Percentiles rank a stretch among this genome's conserved stretches.
phyloP scores from a whole-genome alignment of 64 coral and sea anemone genomes.

The Astreopora myriophthalma region DNA sequence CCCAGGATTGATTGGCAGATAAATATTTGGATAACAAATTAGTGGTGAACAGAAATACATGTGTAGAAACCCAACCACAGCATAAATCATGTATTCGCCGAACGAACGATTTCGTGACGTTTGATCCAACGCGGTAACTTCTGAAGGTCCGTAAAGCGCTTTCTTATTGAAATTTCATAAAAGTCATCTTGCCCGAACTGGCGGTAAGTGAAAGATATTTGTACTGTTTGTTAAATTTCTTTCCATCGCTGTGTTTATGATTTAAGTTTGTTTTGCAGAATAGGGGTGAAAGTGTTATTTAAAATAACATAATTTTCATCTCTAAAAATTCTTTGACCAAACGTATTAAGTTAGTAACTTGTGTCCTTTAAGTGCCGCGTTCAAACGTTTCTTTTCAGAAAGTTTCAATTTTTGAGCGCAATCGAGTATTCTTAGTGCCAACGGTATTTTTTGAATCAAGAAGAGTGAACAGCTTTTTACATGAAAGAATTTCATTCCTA shows the following conservation, averaged over 20 bases:
- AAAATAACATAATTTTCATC: constrained; percentile 7
- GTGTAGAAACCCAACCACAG: background rate
- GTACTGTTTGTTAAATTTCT: constrained; percentile 29
- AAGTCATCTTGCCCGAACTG: constrained; percentile 7
- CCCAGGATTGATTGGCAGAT: constrained; percentile 15
- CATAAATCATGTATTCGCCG: constrained; percentile 2
- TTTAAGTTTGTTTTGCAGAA: background rate
- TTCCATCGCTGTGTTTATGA: background rate
- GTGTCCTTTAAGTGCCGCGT: background rate
- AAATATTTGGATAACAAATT: constrained; percentile 49
- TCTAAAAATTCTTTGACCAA: too few relatives aligned
- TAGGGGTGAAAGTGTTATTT: background rate
- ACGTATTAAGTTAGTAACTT: too few relatives aligned
- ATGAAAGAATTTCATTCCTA: background rate
- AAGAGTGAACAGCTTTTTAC: background rate
- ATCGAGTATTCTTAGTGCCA: constrained; percentile 4
- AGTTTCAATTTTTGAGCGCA: background rate
- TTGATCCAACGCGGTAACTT: too few relatives aligned
- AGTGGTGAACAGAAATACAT: constrained; percentile 23
- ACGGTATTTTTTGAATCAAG: background rate
- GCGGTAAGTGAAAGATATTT: constrained; percentile 37
- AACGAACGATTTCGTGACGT: constrained; percentile 19
- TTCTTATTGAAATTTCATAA: constrained; percentile 7
- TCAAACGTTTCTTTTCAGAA: background rate
- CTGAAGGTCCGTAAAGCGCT: background rate